Base-by-base conservation (phyloP, 2,888 invertebrate genomes). In the Hydrotaea diabolus region DNA sequence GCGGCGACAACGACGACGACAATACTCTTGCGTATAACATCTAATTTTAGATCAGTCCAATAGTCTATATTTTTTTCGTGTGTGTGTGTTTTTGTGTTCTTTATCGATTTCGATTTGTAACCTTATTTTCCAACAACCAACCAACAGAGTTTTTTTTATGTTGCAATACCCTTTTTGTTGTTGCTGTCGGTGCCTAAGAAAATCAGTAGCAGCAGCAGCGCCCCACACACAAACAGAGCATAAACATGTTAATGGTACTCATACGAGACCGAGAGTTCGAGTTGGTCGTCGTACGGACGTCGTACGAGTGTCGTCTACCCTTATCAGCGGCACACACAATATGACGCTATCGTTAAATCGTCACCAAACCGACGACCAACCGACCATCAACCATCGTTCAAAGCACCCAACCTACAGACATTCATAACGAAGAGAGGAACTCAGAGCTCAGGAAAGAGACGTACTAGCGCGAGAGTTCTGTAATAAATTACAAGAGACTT, bases 11-110 rank as follows among this genome's bases (percentile, higher is more conserved):
- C 43, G 46, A 55, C 53, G 66, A 80, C 75, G 71, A 69, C 53
- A 76, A 43, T 72, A 36, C 73, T 79, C 82, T 79, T 81, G 59
- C 73, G 84, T 77, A 69, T 57, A 57, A 73, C 59, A 55, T 90
- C 91, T 91, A 91, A 91, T 91, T 91, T 91, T 91, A 91, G 91
- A 90, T 88, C 89, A 90, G 89, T 88, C 88, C 89, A 90, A 91
- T 90, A 90, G n/a, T 62, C 15, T 31, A 1, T 57, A 4, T 53
- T 9, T 43, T 3, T 43, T 53, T 31, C 7, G 17, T 53, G 2
- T 8, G 2, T 53, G 53, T 53, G 9, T 53, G n/a, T 53, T n/a
- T 11, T 19, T 11, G 59, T 83, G 31, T 39, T 13, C 39, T 83
- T 84, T 87, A 87, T 90, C 90, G 91, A 91, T 90, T 90, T 90